Conservation (phyloP, 2,113 vertebrate species). For the Siphamia tubifer region DNA sequence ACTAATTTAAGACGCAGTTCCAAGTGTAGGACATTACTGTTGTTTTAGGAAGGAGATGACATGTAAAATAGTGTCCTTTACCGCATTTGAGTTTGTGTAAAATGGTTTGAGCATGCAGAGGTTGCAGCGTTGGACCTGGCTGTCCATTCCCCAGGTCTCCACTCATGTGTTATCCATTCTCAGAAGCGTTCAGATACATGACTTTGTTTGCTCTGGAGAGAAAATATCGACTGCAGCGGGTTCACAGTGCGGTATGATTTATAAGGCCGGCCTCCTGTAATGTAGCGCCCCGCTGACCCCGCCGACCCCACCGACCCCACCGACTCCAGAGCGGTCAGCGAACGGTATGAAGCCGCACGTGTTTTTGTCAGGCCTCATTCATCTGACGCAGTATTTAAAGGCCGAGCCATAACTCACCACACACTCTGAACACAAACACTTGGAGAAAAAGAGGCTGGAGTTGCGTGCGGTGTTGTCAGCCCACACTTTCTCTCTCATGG, state of each 20-base stretch:
- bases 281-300: slow-evolving; percentile 33
- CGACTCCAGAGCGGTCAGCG: slow-evolving; percentile 15
- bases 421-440: neutral
- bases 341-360: neutral
- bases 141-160: neutral
- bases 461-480: too few relatives aligned
- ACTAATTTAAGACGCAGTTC: too few relatives aligned
- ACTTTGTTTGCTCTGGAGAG: slow-evolving; percentile 15
- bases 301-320: slow-evolving; percentile 9
- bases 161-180: neutral
- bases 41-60: too few relatives aligned
- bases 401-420: slow-evolving; percentile 14
- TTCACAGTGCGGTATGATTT: slow-evolving; percentile 54
- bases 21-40: too few relatives aligned
- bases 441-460: neutral
- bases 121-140: neutral
- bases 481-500: too few relatives aligned
- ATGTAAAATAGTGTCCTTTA: too few relatives aligned
- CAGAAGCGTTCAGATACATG: neutral
- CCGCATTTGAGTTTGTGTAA: too few relatives aligned
- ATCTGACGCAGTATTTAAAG: slow-evolving; percentile 24
- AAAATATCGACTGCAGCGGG: slow-evolving; percentile 38
- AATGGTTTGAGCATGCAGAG: too few relatives aligned
- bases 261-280: slow-evolving; percentile 36
- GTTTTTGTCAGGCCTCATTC: slow-evolving; percentile 52